Evolutionary conservation across 2,888 invertebrate genomes (phyloP).

Genomic region (Strigamia crassipes): DNA sequence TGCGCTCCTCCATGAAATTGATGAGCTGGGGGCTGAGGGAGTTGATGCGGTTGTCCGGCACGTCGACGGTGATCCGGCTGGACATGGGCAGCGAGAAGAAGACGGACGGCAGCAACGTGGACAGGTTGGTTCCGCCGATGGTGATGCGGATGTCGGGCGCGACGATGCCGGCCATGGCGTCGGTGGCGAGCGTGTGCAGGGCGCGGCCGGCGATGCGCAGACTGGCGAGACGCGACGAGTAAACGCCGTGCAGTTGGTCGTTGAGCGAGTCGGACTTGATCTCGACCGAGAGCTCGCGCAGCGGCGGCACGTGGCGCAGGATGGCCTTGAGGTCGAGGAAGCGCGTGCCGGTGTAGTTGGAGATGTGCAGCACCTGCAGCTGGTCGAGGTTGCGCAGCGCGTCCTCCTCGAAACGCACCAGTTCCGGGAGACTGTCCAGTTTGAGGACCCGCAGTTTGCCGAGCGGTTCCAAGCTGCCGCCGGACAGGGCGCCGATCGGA

Average conservation of each 20-base stretch:
- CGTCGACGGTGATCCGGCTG: constrained; percentile 76
- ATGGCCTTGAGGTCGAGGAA: constrained; percentile 77
- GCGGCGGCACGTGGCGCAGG: constrained; percentile 72
- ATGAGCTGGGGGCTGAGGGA: constrained; percentile 78
- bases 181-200: constrained; percentile 77
- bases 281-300: constrained; percentile 80
- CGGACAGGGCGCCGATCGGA: constrained; percentile 75
- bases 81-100: constrained; percentile 87
- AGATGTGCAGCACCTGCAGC: constrained; percentile 71
- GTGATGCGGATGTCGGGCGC: constrained; percentile 73
- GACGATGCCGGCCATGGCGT: constrained; percentile 74
- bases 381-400: constrained; percentile 76
- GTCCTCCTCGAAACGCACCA: constrained; percentile 78
- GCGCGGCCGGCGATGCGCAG: constrained; percentile 76
- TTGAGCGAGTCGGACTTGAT: constrained; percentile 78
- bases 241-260: constrained; percentile 72
- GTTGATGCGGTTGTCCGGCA: constrained; percentile 76
- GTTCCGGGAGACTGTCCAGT: constrained; percentile 70
- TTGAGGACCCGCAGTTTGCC: constrained; percentile 67
- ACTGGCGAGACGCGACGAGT: constrained; percentile 76
- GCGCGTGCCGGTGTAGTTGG: constrained; percentile 77
- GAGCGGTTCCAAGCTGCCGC: constrained; percentile 75
- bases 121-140: constrained; percentile 79
- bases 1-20: constrained; percentile 78
- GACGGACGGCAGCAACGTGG: constrained; percentile 76